Evolutionary conservation across 2,888 invertebrate genomes (phyloP).

Genomic region (Horisme vitalbata): DNA sequence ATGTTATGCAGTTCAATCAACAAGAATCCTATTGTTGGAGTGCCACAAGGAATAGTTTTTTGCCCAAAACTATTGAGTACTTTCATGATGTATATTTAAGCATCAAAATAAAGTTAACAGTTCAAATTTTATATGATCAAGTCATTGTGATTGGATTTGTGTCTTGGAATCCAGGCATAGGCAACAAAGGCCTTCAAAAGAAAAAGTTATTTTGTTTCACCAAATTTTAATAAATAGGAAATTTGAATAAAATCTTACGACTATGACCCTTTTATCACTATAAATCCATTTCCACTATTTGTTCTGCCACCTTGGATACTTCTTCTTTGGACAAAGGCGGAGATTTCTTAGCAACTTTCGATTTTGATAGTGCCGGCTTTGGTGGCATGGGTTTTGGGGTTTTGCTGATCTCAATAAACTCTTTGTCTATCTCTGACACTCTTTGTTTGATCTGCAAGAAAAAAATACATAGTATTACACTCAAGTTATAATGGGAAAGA

Average conservation of each 20-base stretch:
- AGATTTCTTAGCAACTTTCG: conserved; percentile 44
- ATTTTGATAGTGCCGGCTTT: conserved; percentile 14
- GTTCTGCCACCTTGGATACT: conserved; percentile 55
- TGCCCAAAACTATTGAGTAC: neutral
- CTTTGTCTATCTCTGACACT: conserved; percentile 69
- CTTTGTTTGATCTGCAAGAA: conserved; percentile 67
- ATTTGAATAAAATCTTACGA: conserved; percentile 22
- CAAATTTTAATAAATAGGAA: conserved; percentile 19
- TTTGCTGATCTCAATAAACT: conserved; percentile 65
- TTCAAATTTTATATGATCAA: too few relatives aligned
- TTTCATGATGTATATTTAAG: too few relatives aligned
- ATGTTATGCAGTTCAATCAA: too few relatives aligned
- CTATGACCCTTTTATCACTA: conserved; percentile 34
- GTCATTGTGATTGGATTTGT: too few relatives aligned
- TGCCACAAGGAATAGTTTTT: neutral
- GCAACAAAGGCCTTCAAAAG: neutral
- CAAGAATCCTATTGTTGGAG: neutral
- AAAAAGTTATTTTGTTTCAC: conserved; percentile 4
- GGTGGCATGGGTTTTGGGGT: conserved; percentile 44
- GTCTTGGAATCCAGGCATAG: too few relatives aligned
- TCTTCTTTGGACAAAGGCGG: conserved; percentile 64
- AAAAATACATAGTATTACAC: neutral
- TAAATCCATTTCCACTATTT: conserved; percentile 71
- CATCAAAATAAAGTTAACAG: too few relatives aligned
- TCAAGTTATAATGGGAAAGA: too few relatives aligned